Evolutionary conservation across 2,888 invertebrate genomes (phyloP).

Genomic region (Rhaphigaster nebulosa): DNA sequence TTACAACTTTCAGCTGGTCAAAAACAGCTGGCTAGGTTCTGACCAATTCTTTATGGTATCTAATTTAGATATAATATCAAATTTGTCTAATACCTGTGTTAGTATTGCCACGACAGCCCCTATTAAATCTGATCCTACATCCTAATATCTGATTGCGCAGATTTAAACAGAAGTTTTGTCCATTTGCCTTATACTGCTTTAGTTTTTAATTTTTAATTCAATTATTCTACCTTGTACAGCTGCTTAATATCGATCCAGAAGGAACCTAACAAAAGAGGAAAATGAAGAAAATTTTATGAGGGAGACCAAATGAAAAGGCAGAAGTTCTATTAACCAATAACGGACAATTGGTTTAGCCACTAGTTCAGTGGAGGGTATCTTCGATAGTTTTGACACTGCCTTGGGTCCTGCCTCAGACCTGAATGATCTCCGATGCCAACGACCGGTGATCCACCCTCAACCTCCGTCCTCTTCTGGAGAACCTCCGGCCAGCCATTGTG

Average conservation of each 20-base stretch:
- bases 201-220: no score
- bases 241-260: background rate
- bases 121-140: no score
- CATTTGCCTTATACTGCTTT: no score
- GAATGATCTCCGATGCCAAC: constrained; percentile 1
- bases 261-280: background rate
- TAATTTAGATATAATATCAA: no score
- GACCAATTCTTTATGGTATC: no score
- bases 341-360: background rate
- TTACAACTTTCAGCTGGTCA: no score
- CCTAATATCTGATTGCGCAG: no score
- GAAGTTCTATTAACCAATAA: background rate
- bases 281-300: background rate
- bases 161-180: no score
- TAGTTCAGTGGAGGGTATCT: background rate
- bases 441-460: constrained; percentile 34
- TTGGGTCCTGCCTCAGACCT: background rate
- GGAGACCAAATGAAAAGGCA: background rate
- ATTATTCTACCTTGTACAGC: background rate
- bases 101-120: no score
- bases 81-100: no score
- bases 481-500: background rate
- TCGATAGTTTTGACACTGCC: background rate
- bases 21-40: no score
- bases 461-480: constrained; percentile 1